Base-by-base conservation (phyloP, 30 jellyfish, hydroid and myxozoan genomes). In the Turritopsis rubra region DNA sequence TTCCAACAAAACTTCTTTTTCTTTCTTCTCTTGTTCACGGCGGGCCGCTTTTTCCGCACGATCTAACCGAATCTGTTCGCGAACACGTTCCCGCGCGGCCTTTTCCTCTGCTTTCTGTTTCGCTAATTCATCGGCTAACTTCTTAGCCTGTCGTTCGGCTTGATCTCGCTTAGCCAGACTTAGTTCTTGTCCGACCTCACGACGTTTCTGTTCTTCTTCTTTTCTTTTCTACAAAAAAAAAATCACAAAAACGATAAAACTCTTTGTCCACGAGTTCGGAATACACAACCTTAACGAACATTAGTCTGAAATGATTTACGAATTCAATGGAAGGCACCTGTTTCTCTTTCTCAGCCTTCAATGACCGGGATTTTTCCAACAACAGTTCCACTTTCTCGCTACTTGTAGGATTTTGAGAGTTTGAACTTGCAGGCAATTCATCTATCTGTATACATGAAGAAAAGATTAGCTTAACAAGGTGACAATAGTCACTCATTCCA, bases 11-110 rank as follows among this genome's bases (percentile, higher is more conserved):
- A 22, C 73, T 27, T 84, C 88, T 53, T 53, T 53, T 16, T 41
- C 78, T 80, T 80, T 80, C 54, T 88, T 85, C 72, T 88, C 93
- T 18, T 73, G 28, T 75, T 85, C 89, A 79, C 54, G 87, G 52
- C 73, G 88, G 22, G 93, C 96, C 8, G 83, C 86, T 73, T 88
- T 88, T 52, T 88, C 96, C 27, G 93, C 95, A 76, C 81, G 88
- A 83, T 93, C 96, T 72, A 72, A 84, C 68, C 71, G 85, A 29
- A 92, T 72, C 54, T 88, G 94, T 79, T 72, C 73, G 41, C 87
- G 52, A 17, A 92, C 90, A 16, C 84, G 89, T 81, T 92, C 96
- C 54, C 90, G 87, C 18, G 96, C 98, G 1, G 93, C 96, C 79
- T 81, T 83, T 65, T 81, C 96, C 79, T 87, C 90, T 3, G 79